These are phyloP conservation scores for Himalopsyche tibetana DNA, from an alignment of 2,888 invertebrate species.

Conservation along the genomic window DNA sequence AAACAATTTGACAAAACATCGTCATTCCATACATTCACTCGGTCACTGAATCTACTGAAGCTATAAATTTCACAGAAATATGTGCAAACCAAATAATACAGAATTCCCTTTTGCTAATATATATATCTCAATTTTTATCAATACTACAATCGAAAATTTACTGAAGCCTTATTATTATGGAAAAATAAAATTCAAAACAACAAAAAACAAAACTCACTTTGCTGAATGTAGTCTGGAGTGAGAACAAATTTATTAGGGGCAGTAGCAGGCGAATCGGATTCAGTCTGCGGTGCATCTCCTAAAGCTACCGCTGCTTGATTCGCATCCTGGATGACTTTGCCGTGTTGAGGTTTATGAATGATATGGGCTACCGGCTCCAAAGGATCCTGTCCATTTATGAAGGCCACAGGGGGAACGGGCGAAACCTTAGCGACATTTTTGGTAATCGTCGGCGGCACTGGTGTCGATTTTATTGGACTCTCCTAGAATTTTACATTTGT, in stretches of 20 bases:
- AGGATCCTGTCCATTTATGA: constrained; percentile 62
- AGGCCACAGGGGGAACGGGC: constrained; percentile 64
- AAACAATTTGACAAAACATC: background rate
- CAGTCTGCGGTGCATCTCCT: constrained; percentile 7
- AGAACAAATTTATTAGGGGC: constrained; percentile 84
- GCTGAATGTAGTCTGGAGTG: constrained; percentile 94
- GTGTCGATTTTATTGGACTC: background rate
- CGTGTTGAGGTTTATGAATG: constrained; percentile 56
- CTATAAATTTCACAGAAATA: no score
- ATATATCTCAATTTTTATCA: background rate
- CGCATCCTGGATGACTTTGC: constrained; percentile 31
- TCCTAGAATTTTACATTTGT: background rate
- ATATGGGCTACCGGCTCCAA: constrained; percentile 61
- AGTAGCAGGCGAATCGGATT: constrained; percentile 36
- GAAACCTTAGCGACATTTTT: constrained; percentile 69
- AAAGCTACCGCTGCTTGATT: background rate
- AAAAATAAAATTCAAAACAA: constrained; percentile 46
- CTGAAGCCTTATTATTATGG: no score
- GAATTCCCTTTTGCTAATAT: no score
- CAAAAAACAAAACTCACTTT: constrained; percentile 82
- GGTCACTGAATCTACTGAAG: no score
- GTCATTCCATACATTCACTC: no score
- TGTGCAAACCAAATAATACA: no score
- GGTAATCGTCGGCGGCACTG: constrained; percentile 68
- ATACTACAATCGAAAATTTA: background rate